Conservation (phyloP, 2,797 vertebrate genomes). For the Peromyscus aztecus region DNA sequence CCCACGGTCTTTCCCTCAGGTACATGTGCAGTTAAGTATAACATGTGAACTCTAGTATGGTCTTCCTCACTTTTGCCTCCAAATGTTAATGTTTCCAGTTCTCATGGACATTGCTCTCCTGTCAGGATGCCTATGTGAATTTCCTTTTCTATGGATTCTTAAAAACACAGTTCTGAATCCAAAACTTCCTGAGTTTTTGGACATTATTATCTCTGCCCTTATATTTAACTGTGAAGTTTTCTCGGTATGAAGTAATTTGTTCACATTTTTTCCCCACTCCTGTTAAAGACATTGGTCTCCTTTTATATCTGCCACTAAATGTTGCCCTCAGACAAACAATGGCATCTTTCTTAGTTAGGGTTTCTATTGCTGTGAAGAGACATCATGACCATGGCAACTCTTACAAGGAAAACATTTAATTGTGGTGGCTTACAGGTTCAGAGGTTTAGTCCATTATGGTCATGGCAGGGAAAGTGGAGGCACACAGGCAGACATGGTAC, state of each 20-base stretch:
- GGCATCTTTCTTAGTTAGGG: background rate
- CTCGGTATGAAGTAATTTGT: background rate
- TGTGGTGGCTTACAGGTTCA: background rate
- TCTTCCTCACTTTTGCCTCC: background rate
- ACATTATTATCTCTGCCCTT: background rate
- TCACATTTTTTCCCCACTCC: background rate
- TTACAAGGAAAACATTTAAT: background rate
- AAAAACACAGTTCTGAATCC: background rate
- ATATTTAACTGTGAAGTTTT: background rate
- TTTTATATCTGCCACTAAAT: background rate
- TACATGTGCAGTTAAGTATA: background rate
- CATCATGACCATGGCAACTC: background rate
- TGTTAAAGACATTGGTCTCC: background rate
- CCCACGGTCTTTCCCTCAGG: background rate
- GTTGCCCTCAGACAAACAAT: background rate
- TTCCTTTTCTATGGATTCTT: background rate
- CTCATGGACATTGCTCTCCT: background rate
- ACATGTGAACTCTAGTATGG: background rate
- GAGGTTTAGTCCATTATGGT: background rate
- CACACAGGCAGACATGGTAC: background rate
- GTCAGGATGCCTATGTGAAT: background rate
- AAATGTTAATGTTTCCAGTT: background rate
- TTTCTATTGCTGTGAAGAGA: background rate
- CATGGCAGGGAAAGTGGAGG: too few relatives aligned
- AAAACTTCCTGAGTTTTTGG: background rate